Evolutionary conservation across 2,888 invertebrate species (phyloP), one percentile per base, ranked within the genome.

Genomic region (Campoplex nolae): DNA sequence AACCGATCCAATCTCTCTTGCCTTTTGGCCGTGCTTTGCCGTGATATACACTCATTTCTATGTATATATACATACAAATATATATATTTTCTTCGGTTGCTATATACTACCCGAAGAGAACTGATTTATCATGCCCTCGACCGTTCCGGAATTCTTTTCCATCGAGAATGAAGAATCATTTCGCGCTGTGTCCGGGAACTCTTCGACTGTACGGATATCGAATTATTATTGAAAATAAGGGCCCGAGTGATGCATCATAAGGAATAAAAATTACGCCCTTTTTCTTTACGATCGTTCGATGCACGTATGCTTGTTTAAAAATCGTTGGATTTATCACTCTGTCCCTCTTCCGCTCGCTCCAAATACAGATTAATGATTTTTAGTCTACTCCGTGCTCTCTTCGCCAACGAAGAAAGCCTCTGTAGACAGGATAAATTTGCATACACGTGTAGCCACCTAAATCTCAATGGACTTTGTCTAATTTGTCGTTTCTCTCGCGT

Each of bases 1-100:
- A 89, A 84, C 87, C 90, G 89, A 90, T 89, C 88, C 89, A 89
- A 91, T 91, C 91, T 89, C 80, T 76, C 87, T 65, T 71, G 65
- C 62, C 58, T 83, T 38, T 77, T 77, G 71, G 71, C 67, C 35
- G 54, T 42, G 35, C 28, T 56, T 56, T 58, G 51, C 35, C 45
- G 48, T 35, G 28, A 38, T 28, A 23, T 42, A 65, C 45, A 45
- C 23, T 7, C 45, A 70, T 70, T 23, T 45, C 13, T 70, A 45
- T 68, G 2, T 45, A 80, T 42, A n/a, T 45, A 80, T 71, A 76
- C 23, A 23, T 23, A 23, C 23, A 23, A 23, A 23, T 23, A 23
- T 23, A 23, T 23, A 23, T 23, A 23, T 23, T 23, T 58, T 16
- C 62, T 48, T 42, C 67, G 83, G 80, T 56, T 67, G 75, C 75